phyloP scores from a whole-genome alignment of 2,113 vertebrate genomes.

The Oenanthe melanoleuca region DNA sequence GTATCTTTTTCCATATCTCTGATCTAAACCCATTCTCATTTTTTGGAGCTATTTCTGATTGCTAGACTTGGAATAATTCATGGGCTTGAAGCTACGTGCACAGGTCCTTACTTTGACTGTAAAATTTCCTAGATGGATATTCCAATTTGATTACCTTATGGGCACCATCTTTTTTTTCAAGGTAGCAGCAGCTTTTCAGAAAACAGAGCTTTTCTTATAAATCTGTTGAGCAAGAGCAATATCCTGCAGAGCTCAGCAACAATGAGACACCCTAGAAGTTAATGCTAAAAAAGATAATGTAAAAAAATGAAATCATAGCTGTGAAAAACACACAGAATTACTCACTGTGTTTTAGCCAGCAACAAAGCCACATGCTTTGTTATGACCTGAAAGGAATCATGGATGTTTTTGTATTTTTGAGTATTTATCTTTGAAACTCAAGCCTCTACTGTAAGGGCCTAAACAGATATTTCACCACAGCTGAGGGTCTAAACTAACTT shows the following conservation, averaged over 20 bases:
- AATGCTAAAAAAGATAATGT: not conserved
- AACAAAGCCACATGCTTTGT: not conserved
- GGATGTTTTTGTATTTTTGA: not conserved
- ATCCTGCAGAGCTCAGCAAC: not conserved
- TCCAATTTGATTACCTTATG: not conserved
- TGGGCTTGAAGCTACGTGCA: not conserved
- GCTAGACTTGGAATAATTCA: conserved; percentile 48
- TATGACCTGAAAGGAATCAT: not conserved
- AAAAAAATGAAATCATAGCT: not conserved
- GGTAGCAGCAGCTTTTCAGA: not conserved
- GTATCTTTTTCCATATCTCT: not conserved
- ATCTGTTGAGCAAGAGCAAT: not conserved
- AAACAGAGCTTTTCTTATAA: conserved; percentile 6
- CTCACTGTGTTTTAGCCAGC: not conserved
- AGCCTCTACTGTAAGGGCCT: not conserved
- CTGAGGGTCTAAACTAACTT: not conserved
- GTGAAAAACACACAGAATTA: not conserved
- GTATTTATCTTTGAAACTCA: not conserved
- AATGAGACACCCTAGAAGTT: not conserved
- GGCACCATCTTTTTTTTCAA: not conserved
- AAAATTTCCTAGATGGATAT: not conserved
- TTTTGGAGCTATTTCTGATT: conserved; percentile 42
- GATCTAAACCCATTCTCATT: not conserved
- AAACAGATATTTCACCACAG: not conserved
- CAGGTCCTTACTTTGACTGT: not conserved